A percentile compares a stretch with the other conserved stretches of the same genome.
Conservation (phyloP, 2,888 invertebrate species). For the Sceliomorpha sp. region DNA sequence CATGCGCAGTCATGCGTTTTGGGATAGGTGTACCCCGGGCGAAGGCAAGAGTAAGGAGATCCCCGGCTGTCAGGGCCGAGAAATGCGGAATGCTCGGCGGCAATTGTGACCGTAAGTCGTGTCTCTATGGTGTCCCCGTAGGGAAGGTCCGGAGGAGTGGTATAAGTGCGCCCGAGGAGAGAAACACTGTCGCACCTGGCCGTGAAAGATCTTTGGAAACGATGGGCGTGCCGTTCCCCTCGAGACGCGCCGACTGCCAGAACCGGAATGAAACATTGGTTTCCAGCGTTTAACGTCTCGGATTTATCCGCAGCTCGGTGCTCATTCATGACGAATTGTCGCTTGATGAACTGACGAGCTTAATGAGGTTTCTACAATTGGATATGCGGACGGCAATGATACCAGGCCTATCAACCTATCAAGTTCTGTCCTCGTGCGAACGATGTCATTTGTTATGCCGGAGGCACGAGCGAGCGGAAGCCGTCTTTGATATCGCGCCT, state of each 20-base stretch:
- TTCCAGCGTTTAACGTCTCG: slow-evolving; percentile 4
- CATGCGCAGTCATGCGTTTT: slow-evolving; percentile 11
- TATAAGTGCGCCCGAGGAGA: slow-evolving; percentile 13
- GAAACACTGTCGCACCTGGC: slow-evolving; percentile 45
- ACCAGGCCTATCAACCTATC: slow-evolving; percentile 36
- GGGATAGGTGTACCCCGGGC: slow-evolving; percentile 26
- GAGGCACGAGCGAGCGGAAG: slow-evolving; percentile 33
- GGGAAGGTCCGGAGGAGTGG: slow-evolving; percentile 30
- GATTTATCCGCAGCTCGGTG: slow-evolving; percentile 16
- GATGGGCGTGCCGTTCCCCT: slow-evolving; percentile 32
- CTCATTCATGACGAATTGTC: slow-evolving; percentile 19
- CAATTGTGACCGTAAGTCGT: slow-evolving; percentile 24
- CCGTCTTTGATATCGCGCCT: slow-evolving; percentile 7
- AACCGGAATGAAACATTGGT: slow-evolving; percentile 17
- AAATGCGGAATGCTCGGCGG: slow-evolving; percentile 17
- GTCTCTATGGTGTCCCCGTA: slow-evolving; percentile 43
- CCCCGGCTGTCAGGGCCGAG: slow-evolving; percentile 7
- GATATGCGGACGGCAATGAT: slow-evolving; percentile 25
- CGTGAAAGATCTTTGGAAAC: slow-evolving; percentile 30
- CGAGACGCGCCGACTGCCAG: not conserved
- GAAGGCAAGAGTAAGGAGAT: slow-evolving; percentile 36
- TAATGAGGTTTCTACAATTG: slow-evolving; percentile 40
- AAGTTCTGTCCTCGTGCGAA: slow-evolving; percentile 30
- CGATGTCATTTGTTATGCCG: slow-evolving; percentile 32
- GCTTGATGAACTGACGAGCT: slow-evolving; percentile 24